Evolutionary conservation across 2,113 vertebrate genomes (phyloP).

Genomic region (Epinephelus cyanopodus): DNA sequence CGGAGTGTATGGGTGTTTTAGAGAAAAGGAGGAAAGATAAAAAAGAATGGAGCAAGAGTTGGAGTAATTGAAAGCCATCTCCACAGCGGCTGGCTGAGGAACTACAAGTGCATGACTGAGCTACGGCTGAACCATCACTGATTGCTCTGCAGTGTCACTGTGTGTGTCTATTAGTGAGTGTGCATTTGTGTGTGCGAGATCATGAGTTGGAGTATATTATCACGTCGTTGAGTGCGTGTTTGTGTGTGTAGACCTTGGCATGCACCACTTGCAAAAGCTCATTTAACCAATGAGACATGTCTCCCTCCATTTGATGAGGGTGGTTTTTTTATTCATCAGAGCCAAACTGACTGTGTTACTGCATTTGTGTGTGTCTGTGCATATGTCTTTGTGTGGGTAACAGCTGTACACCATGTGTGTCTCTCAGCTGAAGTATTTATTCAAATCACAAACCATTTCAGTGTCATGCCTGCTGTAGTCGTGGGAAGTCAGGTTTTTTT

Average conservation of each 20-base stretch:
- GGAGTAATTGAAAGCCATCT: slow-evolving; percentile 54
- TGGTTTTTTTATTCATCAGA: slow-evolving; percentile 38
- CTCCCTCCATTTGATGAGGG: slow-evolving; percentile 35
- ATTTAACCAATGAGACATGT: slow-evolving; percentile 58
- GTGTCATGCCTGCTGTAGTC: background rate
- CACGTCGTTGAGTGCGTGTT: slow-evolving; percentile 5
- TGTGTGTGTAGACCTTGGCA: slow-evolving; percentile 6
- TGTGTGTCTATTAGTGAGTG: slow-evolving; percentile 26
- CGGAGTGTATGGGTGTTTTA: slow-evolving; percentile 34
- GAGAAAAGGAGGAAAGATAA: slow-evolving; percentile 15
- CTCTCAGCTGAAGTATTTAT: slow-evolving; percentile 14
- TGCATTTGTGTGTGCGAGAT: slow-evolving; percentile 24
- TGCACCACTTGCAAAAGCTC: slow-evolving; percentile 44
- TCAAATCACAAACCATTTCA: slow-evolving; percentile 29
- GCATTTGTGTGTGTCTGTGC: slow-evolving; percentile 6
- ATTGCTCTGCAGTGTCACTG: slow-evolving; percentile 43
- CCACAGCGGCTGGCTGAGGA: slow-evolving; percentile 31
- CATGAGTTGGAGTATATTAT: slow-evolving; percentile 24
- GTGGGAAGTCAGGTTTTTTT: slow-evolving; percentile 4
- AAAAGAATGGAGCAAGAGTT: slow-evolving; percentile 32
- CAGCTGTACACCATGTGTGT: slow-evolving; percentile 6
- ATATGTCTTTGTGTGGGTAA: slow-evolving; percentile 6
- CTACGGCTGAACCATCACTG: slow-evolving; percentile 52
- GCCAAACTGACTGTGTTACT: slow-evolving; percentile 7
- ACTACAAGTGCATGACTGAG: slow-evolving; percentile 45